Evolutionary conservation across 2,888 invertebrate species (phyloP), one percentile per base, ranked within the genome.

Genomic region (Drosophila nr. perissopoda): DNA sequence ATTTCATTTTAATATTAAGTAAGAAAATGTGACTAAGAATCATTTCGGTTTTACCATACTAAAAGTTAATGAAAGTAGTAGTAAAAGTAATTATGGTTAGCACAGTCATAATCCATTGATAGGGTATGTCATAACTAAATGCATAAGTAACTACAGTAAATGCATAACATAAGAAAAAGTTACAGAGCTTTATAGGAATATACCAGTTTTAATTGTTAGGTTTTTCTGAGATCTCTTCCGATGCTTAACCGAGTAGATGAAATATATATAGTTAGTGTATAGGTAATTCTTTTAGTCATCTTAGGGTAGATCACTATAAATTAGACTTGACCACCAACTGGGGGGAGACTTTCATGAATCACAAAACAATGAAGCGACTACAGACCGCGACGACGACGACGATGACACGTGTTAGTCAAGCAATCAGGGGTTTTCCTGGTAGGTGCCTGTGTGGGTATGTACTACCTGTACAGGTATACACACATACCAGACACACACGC

Each of bases 361-460:
- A 87, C 75, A 72, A 79, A 69, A 78, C 83, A 80, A 67, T 70
- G 70, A 70, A 71, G 45, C 66, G 57, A 66, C 63, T 65, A 70
- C 49, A 69, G 59, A 66, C 71, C 29, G 69, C 62, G 67, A 66
- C 73, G 71, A 78, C 79, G 78, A 66, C 52, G 72, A 36, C 36
- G 18, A 16, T 13, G 27, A 38, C 78, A 85, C 84, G 87, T 85
- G 85, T 88, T 82, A 83, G 87, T 85, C 83, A 87, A 76, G 73
- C 81, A 72, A 68, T 69, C 73, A 78, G 85, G 89, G 89, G 84
- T 87, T 87, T 89, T 87, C 87, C 86, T 87, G 82, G 75, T 78
- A 82, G 80, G 74, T 56, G 42, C 31, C 58, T 69, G 66, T 1
- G 11, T 56, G 40, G 21, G 21, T 40, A 11, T 25, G 18, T 72